Percentiles rank a stretch among this genome's conserved stretches.
phyloP scores from a whole-genome alignment of 2,888 invertebrate genomes.

The Eudemis profundana region DNA sequence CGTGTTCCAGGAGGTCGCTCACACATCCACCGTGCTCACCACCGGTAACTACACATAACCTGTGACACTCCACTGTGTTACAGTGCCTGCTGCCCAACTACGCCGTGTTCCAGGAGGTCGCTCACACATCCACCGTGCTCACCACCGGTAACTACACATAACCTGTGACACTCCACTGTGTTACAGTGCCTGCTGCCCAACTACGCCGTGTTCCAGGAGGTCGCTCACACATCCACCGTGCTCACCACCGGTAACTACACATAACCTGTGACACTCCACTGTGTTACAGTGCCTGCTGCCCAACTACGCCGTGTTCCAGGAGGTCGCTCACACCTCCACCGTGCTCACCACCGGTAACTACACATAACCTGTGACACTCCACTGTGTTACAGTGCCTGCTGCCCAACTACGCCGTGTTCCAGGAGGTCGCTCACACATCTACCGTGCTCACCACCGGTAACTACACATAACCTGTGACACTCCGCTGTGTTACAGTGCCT shows the following conservation, averaged over 20 bases:
- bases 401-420: conserved; percentile 92
- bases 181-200: conserved; percentile 78
- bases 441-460: conserved; percentile 87
- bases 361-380: conserved; percentile 73
- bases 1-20: conserved; percentile 93
- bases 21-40: conserved; percentile 90
- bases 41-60: conserved; percentile 76
- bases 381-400: conserved; percentile 60
- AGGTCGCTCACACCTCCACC: conserved; percentile 91
- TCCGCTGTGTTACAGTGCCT: conserved; percentile 73
- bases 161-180: too few species aligned
- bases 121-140: conserved; percentile 90
- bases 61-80: too few species aligned
- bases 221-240: conserved; percentile 91
- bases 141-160: conserved; percentile 75
- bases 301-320: conserved; percentile 94
- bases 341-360: conserved; percentile 85
- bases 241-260: conserved; percentile 81
- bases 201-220: conserved; percentile 93
- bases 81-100: conserved; percentile 86
- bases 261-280: too few species aligned
- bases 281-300: conserved; percentile 58
- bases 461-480: conserved; percentile 73
- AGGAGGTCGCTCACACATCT: conserved; percentile 92
- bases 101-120: conserved; percentile 93